phyloP scores from a whole-genome alignment of 2,797 vertebrate species.

The Oryzias dopingdopingensis region DNA sequence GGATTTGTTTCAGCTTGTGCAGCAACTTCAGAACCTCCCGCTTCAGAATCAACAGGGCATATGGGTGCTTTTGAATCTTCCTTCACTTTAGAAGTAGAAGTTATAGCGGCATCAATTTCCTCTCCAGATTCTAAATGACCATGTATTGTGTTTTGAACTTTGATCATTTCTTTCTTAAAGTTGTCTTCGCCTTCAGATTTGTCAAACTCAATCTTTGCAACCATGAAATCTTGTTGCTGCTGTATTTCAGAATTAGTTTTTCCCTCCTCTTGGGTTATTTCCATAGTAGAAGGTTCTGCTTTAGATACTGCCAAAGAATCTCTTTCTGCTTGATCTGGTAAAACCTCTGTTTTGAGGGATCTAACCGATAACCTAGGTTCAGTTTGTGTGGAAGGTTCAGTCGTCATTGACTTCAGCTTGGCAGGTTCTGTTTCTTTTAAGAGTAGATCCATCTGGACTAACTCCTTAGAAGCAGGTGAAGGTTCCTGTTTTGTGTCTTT shows the following conservation, averaged over 20 bases:
- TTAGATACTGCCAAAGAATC: slow-evolving; percentile 15
- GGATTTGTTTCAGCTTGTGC: slow-evolving; percentile 28
- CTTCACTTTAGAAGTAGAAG: slow-evolving; percentile 11
- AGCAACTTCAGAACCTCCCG: slow-evolving; percentile 13
- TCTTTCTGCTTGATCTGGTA: slow-evolving; percentile 25
- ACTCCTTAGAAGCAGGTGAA: slow-evolving; percentile 7
- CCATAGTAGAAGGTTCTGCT: slow-evolving; percentile 5
- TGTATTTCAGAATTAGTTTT: slow-evolving; percentile 18
- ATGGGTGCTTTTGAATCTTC: slow-evolving; percentile 11
- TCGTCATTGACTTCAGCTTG: slow-evolving; percentile 18
- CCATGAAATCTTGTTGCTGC: slow-evolving; percentile 24
- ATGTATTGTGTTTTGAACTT: slow-evolving; percentile 24
- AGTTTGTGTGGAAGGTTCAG: slow-evolving; percentile 14
- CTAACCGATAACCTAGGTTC: slow-evolving; percentile 6
- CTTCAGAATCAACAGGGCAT: slow-evolving; percentile 25
- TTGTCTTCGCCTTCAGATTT: slow-evolving; percentile 25
- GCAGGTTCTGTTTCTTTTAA: slow-evolving; percentile 35
- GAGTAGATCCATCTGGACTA: slow-evolving; percentile 10
- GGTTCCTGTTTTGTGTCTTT: slow-evolving; percentile 32
- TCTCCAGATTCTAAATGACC: slow-evolving; percentile 23
- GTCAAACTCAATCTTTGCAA: slow-evolving; percentile 11
- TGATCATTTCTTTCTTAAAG: slow-evolving; percentile 8
- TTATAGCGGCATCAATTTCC: slow-evolving; percentile 6
- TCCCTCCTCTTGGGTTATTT: slow-evolving; percentile 22
- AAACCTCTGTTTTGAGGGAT: slow-evolving; percentile 20